phyloP scores from a whole-genome alignment of 2,888 invertebrate species.

The Scaptodrosophila latifasciaeformis region DNA sequence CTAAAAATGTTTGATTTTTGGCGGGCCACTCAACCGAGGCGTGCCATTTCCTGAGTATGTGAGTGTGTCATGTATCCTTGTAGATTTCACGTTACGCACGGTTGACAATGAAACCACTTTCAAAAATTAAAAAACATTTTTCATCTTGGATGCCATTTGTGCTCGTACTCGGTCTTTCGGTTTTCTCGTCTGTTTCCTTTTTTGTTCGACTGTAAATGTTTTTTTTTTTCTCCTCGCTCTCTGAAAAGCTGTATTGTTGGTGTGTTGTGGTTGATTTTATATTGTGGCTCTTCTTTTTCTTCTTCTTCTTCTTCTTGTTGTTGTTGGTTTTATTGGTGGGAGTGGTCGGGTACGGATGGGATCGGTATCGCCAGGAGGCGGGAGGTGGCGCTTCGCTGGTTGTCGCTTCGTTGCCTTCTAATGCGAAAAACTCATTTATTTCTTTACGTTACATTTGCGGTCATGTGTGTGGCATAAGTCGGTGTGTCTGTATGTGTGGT shows the following conservation, averaged over 20 bases:
- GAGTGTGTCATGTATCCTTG: conserved; percentile 47
- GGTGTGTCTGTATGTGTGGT: conserved; percentile 2
- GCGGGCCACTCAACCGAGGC: conserved; percentile 56
- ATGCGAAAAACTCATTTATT: conserved; percentile 68
- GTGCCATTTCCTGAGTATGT: conserved; percentile 46
- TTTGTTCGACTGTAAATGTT: not conserved
- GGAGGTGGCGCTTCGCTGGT: conserved; percentile 22
- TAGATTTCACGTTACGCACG: conserved; percentile 67
- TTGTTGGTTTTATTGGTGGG: conserved; percentile 27
- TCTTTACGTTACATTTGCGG: conserved; percentile 63
- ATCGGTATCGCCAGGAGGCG: no score
- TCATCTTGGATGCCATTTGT: conserved; percentile 65
- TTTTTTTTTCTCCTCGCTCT: not conserved
- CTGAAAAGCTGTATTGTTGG: conserved; percentile 32
- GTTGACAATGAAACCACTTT: conserved; percentile 73
- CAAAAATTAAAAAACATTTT: conserved; percentile 73
- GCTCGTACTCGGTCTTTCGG: conserved; percentile 27
- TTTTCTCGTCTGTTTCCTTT: not conserved
- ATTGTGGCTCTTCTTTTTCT: conserved; percentile 8
- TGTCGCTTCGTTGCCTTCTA: conserved; percentile 64
- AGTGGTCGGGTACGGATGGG: no score
- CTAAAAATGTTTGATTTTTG: conserved; percentile 9
- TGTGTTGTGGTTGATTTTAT: conserved; percentile 13
- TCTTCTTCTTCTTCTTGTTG: conserved; percentile 10
- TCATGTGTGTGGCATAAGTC: conserved; percentile 34